phyloP scores from a whole-genome alignment of 2,888 invertebrate genomes.

The Lucinisca nassula region DNA sequence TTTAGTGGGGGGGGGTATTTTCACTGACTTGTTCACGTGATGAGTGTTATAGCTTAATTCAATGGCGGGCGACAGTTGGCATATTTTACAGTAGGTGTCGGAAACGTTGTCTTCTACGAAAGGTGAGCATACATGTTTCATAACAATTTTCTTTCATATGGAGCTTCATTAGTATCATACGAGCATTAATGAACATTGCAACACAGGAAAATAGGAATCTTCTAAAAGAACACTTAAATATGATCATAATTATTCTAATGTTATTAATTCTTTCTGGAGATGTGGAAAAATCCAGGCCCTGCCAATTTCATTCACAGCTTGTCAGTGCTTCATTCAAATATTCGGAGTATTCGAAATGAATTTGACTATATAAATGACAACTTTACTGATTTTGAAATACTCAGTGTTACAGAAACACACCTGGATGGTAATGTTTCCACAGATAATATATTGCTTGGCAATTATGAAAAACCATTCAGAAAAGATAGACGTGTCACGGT shows the following conservation, averaged over 20 bases:
- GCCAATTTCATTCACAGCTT: not conserved
- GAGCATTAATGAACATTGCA: no score
- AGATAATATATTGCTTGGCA: not conserved
- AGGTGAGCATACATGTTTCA: no score
- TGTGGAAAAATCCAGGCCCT: not conserved
- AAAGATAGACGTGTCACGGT: not conserved
- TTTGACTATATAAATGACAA: constrained; percentile 13
- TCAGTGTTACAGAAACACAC: constrained; percentile 27
- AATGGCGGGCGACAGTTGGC: no score
- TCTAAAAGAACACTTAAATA: no score
- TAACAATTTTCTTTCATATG: no score
- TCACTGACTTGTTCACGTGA: no score
- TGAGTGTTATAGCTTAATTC: no score
- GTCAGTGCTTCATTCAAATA: constrained; percentile 10
- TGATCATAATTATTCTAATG: not conserved
- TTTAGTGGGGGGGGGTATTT: no score
- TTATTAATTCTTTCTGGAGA: constrained; percentile 5
- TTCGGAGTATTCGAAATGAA: constrained; percentile 27
- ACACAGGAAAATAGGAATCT: no score
- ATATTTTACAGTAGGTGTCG: no score
- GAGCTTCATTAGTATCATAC: no score
- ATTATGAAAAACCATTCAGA: not conserved
- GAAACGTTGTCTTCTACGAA: no score
- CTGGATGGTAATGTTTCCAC: not conserved
- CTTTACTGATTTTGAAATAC: constrained; percentile 31